A percentile compares a stretch with the other conserved stretches of the same genome.
Evolutionary conservation across 2,888 invertebrate species (phyloP).

Genomic region (Sinelater perroti): DNA sequence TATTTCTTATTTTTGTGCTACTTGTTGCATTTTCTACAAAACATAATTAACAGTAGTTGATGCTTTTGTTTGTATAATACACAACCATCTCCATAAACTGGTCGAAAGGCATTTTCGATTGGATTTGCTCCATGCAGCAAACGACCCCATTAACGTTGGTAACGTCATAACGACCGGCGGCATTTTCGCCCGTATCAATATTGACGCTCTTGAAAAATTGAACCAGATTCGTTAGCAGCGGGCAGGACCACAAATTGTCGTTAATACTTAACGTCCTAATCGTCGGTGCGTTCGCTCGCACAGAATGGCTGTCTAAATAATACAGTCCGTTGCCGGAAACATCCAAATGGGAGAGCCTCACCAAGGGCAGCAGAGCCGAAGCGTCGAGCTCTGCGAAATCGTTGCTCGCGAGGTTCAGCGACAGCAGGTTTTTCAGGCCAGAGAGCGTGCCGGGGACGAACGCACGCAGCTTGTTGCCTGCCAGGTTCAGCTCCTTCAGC

Average conservation of each 20-base stretch:
- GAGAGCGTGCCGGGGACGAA: constrained; percentile 53
- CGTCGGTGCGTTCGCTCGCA: constrained; percentile 49
- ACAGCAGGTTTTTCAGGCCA: constrained; percentile 49
- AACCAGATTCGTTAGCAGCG: constrained; percentile 48
- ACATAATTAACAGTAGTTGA: constrained; percentile 30
- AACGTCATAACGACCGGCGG: constrained; percentile 48
- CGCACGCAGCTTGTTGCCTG: constrained; percentile 50
- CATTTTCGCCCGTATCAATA: constrained; percentile 47
- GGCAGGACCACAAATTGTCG: constrained; percentile 54
- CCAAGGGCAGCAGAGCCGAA: constrained; percentile 48
- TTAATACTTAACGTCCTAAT: constrained; percentile 51
- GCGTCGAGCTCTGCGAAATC: constrained; percentile 50
- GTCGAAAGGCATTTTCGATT: constrained; percentile 43
- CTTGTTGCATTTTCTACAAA: too few species aligned
- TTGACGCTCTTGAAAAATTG: constrained; percentile 49
- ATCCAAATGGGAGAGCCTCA: constrained; percentile 50
- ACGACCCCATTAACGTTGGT: constrained; percentile 56
- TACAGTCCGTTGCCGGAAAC: constrained; percentile 53
- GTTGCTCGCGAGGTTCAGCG: constrained; percentile 52
- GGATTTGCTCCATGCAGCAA: constrained; percentile 48
- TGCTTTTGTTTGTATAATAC: constrained; percentile 16
- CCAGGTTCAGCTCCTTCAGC: constrained; percentile 51
- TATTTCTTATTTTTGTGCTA: too few species aligned
- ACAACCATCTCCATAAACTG: constrained; percentile 46
- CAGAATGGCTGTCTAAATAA: constrained; percentile 50